Conservation (phyloP, 1,140 invertebrate genomes). For the Neodiprion virginianus region DNA sequence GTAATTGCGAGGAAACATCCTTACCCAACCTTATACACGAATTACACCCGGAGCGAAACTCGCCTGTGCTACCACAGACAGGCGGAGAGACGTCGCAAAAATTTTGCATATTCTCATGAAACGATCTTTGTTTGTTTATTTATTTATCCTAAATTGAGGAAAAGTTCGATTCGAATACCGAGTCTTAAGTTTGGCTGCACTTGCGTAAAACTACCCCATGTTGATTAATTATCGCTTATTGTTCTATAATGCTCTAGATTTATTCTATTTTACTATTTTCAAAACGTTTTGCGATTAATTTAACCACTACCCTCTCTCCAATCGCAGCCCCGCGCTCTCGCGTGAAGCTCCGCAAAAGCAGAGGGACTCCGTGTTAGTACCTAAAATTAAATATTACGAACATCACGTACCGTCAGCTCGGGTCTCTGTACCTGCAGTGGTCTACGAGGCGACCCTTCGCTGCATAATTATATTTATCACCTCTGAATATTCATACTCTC, state of each 20-base stretch:
- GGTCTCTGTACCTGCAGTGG: not conserved
- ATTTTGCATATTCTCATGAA: no score
- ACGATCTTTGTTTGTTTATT: no score
- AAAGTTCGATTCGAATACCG: no score
- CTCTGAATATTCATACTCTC: constrained; percentile 31
- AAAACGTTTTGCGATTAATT: constrained; percentile 17
- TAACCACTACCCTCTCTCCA: constrained; percentile 11
- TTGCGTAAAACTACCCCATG: no score
- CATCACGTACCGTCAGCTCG: constrained; percentile 6
- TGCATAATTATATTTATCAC: constrained; percentile 31
- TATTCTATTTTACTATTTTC: constrained; percentile 18
- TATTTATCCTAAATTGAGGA: no score
- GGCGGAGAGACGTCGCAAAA: no score
- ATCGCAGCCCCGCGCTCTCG: not conserved
- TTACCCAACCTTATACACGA: no score
- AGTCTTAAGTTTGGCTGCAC: no score
- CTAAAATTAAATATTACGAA: constrained; percentile 28
- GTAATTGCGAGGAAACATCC: constrained; percentile 4
- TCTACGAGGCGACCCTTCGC: constrained; percentile 5
- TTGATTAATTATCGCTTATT: no score
- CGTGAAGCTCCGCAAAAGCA: not conserved
- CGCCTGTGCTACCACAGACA: no score
- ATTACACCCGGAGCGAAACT: no score
- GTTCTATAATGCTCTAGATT: no score
- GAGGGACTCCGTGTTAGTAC: constrained; percentile 14